These are phyloP conservation scores for Centrocercus urophasianus DNA, from an alignment of 2,113 vertebrate species.

Conservation along the genomic window DNA sequence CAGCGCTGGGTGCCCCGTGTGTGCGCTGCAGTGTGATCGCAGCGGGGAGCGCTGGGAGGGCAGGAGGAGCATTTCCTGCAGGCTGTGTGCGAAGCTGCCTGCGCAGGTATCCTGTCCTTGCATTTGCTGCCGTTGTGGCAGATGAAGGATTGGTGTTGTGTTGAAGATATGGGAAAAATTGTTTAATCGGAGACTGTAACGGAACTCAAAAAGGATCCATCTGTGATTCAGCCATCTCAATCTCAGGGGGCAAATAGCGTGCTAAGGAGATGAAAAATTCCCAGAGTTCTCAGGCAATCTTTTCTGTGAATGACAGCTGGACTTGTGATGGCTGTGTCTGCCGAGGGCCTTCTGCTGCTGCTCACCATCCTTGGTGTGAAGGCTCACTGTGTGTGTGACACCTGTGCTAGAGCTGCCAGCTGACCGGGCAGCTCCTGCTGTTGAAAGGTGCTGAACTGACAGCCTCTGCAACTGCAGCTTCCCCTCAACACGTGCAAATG, in stretches of 20 bases:
- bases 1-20: not conserved
- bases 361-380: not conserved
- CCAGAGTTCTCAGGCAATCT: not conserved
- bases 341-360: not conserved
- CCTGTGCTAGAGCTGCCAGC: not conserved
- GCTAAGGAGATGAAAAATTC: not conserved
- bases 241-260: not conserved
- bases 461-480: not conserved
- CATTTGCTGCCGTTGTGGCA: not conserved
- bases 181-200: constrained; percentile 11
- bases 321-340: not conserved
- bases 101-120: not conserved
- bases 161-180: not conserved
- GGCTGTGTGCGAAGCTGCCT: not conserved
- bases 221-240: not conserved
- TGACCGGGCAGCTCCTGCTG: not conserved
- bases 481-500: not conserved
- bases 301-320: not conserved
- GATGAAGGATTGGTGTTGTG: not conserved
- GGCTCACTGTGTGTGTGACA: not conserved
- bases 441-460: not conserved
- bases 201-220: not conserved
- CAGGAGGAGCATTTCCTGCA: not conserved
- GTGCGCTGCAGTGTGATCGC: no score
- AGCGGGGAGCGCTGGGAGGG: not conserved